Percentiles rank a stretch among this genome's conserved stretches.
Conservation (phyloP, 2,888 invertebrate genomes). For the Diplazon laetatorius region DNA sequence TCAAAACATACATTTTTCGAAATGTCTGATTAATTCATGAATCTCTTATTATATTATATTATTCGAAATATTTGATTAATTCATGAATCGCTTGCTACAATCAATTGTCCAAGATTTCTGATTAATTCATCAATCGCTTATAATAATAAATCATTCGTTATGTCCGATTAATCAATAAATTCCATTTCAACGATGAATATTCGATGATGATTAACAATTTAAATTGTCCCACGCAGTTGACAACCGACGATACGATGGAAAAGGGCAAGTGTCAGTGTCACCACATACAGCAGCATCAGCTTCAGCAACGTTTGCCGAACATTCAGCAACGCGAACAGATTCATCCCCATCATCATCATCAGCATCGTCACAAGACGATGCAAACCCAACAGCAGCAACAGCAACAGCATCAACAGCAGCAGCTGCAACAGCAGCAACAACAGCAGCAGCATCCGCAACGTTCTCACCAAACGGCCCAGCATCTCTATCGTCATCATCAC, state of each 20-base stretch:
- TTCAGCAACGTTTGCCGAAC: conserved; percentile 49
- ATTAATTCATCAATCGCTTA: no score
- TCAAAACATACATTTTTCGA: no score
- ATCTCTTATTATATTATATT: no score
- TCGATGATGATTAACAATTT: not conserved
- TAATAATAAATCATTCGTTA: no score
- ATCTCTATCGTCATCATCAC: conserved; percentile 64
- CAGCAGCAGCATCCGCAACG: conserved; percentile 44
- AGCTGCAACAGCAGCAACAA: conserved; percentile 40
- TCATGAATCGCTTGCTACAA: no score
- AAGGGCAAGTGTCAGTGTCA: conserved; percentile 80
- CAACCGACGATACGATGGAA: conserved; percentile 67
- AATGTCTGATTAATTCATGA: no score
- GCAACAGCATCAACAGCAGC: conserved; percentile 53
- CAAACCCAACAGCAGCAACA: conserved; percentile 47
- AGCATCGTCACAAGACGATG: conserved; percentile 53
- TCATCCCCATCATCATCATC: conserved; percentile 69
- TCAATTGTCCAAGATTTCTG: no score
- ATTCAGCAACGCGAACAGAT: conserved; percentile 76
- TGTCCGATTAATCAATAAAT: no score
- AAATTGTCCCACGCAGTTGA: conserved; percentile 64
- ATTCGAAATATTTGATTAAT: no score
- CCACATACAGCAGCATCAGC: conserved; percentile 73
- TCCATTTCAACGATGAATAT: no score
- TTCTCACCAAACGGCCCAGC: conserved; percentile 36